Evolutionary conservation across 2,888 invertebrate species (phyloP).

Genomic region (Epinotia nisella): DNA sequence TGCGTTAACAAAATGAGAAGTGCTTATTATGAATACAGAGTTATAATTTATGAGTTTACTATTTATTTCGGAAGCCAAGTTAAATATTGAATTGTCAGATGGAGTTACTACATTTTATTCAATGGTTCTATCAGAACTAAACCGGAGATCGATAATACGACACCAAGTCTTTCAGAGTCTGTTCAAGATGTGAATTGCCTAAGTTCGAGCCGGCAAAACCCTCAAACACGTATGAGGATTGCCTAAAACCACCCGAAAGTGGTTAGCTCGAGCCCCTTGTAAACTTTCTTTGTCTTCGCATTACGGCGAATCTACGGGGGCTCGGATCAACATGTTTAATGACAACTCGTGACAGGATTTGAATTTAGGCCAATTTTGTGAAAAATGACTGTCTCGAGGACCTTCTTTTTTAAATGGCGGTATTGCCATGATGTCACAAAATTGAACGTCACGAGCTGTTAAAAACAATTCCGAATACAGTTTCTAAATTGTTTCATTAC

Average conservation of each 20-base stretch:
- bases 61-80: neutral
- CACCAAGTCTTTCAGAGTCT: constrained; percentile 64
- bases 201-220: constrained; percentile 69
- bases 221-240: constrained; percentile 63
- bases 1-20: neutral
- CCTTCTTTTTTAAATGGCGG: neutral
- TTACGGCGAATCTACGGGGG: constrained; percentile 24
- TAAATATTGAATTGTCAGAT: neutral
- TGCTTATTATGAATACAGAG: neutral
- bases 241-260: constrained; percentile 42
- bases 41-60: neutral
- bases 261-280: constrained; percentile 33
- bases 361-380: neutral
- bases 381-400: neutral
- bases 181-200: constrained; percentile 70
- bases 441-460: neutral
- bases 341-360: neutral
- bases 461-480: neutral
- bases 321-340: neutral
- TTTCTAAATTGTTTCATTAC: constrained; percentile 3
- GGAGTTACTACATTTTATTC: neutral
- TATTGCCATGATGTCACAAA: neutral
- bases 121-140: neutral
- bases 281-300: constrained; percentile 26
- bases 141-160: neutral